Evolutionary conservation across 2,888 invertebrate genomes (phyloP), one percentile per base, ranked within the genome.

Genomic region (Lasioglossum oenotherae): DNA sequence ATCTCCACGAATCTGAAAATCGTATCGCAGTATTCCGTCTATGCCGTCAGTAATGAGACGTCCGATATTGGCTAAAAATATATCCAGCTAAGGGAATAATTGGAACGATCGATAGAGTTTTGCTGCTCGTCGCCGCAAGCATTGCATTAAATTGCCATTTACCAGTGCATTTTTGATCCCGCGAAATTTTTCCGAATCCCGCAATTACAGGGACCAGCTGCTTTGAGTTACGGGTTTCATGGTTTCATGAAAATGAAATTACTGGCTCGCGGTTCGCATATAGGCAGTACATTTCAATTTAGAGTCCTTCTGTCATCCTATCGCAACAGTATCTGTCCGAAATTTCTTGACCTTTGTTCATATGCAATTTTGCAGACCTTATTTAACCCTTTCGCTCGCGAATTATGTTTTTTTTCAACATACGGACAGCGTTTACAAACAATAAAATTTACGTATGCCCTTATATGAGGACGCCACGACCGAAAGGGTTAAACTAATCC

Each of bases 71-170:
- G n/a, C 35, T 27, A 16, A 74, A 69, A 23, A 73, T 82, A 73
- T 82, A 41, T 35, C 38, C 23, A 12, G 1, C 23, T 35, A 27
- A 67, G 46, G 35, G 64, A 67, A 73, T 83, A 84, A 84, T 81
- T 84, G 83, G 72, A 67, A 44, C 27, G 73, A 46, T 64, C 46
- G 27, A 60, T 57, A 35, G 38, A 35, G 44, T 81, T 77, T 64
- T 31, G 23, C 10, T 71, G 23, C 27, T 27, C 71, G 35, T 64
- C 72, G 75, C 41, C 67, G 27, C 19, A 14, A n/a, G 41, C 23
- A n/a, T 71, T 27, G 4, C 71, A 71, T 41, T 71, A 41, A 41
- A 41, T n/a, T 71, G 41, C 38, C 38, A 41, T 23, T 69, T 38
- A 41, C 38, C 38, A 41, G 53, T 46, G 49, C 31, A 81, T 49